These are phyloP conservation scores for Myiopsitta monachus DNA, from an alignment of 2,113 vertebrate species.

Conservation along the genomic window DNA sequence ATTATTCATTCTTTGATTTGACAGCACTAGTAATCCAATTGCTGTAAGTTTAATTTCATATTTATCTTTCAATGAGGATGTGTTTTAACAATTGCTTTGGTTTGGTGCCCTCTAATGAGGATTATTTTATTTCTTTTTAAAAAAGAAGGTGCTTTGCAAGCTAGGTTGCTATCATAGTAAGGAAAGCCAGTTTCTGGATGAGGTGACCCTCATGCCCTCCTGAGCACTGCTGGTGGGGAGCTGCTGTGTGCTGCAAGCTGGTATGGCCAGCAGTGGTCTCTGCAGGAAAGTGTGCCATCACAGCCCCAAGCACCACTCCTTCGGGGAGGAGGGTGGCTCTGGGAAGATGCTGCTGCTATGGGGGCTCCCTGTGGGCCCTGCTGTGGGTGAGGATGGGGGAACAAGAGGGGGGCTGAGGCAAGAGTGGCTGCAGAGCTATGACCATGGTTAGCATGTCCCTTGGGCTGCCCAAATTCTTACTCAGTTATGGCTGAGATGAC, in stretches of 20 bases:
- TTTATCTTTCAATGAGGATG: neutral
- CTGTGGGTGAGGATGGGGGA: neutral
- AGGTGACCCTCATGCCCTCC: neutral
- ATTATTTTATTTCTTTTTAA: neutral
- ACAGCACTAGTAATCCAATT: neutral
- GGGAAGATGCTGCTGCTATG: neutral
- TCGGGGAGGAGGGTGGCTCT: fast-evolving
- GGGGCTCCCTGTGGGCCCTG: neutral
- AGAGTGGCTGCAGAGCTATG: neutral
- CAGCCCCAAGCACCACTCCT: neutral
- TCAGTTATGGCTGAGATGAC: fast-evolving
- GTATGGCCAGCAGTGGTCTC: neutral
- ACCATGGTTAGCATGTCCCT: neutral
- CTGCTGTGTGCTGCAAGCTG: neutral
- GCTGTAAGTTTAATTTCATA: neutral
- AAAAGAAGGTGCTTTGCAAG: neutral
- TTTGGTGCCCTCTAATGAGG: neutral
- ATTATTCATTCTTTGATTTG: neutral
- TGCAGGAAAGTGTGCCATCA: fast-evolving
- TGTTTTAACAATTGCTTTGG: neutral
- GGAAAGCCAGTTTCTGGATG: neutral
- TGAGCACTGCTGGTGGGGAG: neutral
- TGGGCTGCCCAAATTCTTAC: neutral
- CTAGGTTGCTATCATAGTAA: neutral
- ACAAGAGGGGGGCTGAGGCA: fast-evolving